Evolutionary conservation across 2,888 invertebrate species (phyloP).

Genomic region (Napeogenes sylphis): DNA sequence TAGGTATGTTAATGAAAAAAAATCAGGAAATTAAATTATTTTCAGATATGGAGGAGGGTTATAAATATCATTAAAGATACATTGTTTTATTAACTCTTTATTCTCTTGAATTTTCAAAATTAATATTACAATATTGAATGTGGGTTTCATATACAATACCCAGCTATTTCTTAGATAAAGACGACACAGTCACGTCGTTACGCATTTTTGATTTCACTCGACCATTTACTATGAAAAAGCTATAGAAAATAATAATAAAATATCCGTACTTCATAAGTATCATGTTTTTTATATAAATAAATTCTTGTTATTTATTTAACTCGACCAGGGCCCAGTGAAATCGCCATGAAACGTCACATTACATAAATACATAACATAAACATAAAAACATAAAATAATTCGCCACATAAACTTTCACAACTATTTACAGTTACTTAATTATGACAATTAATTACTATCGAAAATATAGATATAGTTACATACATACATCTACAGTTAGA

Average conservation of each 20-base stretch:
- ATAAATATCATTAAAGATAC: slow-evolving; percentile 30
- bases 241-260: background rate
- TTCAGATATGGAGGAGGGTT: slow-evolving; percentile 1
- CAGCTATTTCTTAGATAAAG: slow-evolving; percentile 69
- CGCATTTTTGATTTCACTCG: slow-evolving; percentile 47
- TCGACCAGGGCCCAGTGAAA: slow-evolving; percentile 45
- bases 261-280: slow-evolving; percentile 7
- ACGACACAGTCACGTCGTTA: slow-evolving; percentile 71
- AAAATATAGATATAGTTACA: slow-evolving; percentile 75
- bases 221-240: slow-evolving; percentile 42
- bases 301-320: slow-evolving; percentile 31
- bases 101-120: slow-evolving; percentile 77
- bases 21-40: no score
- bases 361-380: slow-evolving; percentile 73
- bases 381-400: slow-evolving; percentile 66
- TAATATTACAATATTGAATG: slow-evolving; percentile 78
- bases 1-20: no score
- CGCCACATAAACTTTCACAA: slow-evolving; percentile 75
- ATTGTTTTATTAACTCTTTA: slow-evolving; percentile 75
- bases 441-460: slow-evolving; percentile 66
- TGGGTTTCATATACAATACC: slow-evolving; percentile 74
- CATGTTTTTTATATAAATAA: background rate
- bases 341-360: slow-evolving; percentile 52
- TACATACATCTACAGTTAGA: slow-evolving; percentile 68
- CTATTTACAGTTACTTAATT: slow-evolving; percentile 73